phyloP scores from a whole-genome alignment of 1,140 invertebrate species.

The Danaus melanippus region DNA sequence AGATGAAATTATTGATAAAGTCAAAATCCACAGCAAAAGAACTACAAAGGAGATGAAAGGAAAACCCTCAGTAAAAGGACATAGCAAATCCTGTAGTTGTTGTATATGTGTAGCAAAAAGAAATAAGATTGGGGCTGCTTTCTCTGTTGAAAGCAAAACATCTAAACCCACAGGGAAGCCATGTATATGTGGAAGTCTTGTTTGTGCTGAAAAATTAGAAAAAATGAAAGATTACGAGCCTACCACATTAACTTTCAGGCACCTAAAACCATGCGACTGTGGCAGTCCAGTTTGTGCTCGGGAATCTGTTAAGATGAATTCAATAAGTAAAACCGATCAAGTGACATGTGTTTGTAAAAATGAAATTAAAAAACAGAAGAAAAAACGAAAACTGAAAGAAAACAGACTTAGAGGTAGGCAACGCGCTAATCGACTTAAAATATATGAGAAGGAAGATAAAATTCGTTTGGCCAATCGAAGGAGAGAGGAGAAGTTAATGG shows the following conservation, averaged over 20 bases:
- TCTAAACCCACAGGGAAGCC: background rate
- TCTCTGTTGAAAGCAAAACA: constrained; percentile 5
- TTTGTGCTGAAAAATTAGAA: constrained; percentile 16
- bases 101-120: constrained; percentile 18
- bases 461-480: constrained; percentile 10
- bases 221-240: constrained; percentile 1
- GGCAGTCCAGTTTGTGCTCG: constrained; percentile 19
- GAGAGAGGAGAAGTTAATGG: constrained; percentile 18
- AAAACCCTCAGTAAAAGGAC: constrained; percentile 3
- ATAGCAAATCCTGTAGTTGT: constrained; percentile 20
- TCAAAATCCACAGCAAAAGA: constrained; percentile 13
- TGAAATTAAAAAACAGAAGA: constrained; percentile 6
- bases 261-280: constrained; percentile 18
- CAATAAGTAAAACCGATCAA: background rate
- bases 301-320: constrained; percentile 20
- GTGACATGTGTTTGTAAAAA: constrained; percentile 3
- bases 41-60: constrained; percentile 1
- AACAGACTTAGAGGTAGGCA: constrained; percentile 8
- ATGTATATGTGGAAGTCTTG: constrained; percentile 22
- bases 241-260: background rate
- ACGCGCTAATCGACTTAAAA: constrained; percentile 12
- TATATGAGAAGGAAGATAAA: constrained; percentile 15
- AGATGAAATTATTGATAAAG: constrained; percentile 14
- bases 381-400: constrained; percentile 8
- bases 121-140: constrained; percentile 7